Percentiles rank a stretch among this genome's conserved stretches.
Conservation (phyloP, 1,140 invertebrate genomes). For the Berghia stephanieae region DNA sequence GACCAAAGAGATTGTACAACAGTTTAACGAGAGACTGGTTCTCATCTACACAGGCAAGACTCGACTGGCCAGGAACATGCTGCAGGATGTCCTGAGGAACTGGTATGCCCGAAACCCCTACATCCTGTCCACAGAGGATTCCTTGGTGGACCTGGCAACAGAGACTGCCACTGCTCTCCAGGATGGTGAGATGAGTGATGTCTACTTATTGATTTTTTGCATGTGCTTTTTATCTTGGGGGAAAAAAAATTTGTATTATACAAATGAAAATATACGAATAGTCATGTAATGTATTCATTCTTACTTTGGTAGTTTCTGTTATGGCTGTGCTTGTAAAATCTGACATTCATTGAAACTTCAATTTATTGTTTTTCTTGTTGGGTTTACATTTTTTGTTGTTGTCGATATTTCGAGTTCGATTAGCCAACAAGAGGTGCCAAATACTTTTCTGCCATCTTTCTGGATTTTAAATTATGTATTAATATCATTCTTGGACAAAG, state of each 20-base stretch:
- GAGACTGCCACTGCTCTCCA: constrained; percentile 61
- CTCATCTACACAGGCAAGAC: constrained; percentile 72
- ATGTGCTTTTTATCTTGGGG: too few relatives aligned
- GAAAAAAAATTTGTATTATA: background rate
- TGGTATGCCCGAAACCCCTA: constrained; percentile 69
- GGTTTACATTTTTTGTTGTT: too few relatives aligned
- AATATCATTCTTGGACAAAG: too few relatives aligned
- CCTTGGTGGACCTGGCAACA: constrained; percentile 57
- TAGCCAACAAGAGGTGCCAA: too few relatives aligned
- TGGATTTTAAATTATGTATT: too few relatives aligned
- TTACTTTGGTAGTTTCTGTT: too few relatives aligned
- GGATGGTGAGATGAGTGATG: constrained; percentile 62
- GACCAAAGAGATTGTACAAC: constrained; percentile 48
- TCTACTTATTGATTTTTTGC: too few relatives aligned
- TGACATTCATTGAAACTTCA: too few relatives aligned
- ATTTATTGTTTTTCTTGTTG: too few relatives aligned
- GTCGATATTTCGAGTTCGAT: too few relatives aligned
- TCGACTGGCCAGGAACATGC: constrained; percentile 70
- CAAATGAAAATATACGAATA: background rate
- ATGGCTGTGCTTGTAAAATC: too few relatives aligned
- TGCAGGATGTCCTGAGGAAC: constrained; percentile 70
- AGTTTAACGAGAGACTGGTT: constrained; percentile 66
- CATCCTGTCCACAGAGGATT: constrained; percentile 65
- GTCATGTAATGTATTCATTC: background rate
- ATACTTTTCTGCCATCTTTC: too few relatives aligned